Percentiles rank a stretch among this genome's conserved stretches.
phyloP scores from a whole-genome alignment of 2,797 vertebrate genomes.

The Manis pentadactyla region DNA sequence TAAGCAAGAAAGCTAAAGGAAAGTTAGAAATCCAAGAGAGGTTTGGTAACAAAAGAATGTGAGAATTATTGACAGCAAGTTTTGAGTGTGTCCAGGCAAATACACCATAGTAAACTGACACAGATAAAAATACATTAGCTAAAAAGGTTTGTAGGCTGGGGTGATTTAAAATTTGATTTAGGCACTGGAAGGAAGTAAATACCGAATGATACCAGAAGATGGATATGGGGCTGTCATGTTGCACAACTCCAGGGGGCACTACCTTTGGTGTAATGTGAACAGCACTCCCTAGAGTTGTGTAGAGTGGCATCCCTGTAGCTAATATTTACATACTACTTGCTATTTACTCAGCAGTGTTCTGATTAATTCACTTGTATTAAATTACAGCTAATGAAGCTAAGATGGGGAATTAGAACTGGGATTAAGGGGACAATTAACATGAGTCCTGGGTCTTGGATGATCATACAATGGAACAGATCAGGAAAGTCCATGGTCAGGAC shows the following conservation, averaged over 20 bases:
- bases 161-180: not conserved
- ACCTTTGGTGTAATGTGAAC: not conserved
- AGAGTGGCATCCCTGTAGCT: not conserved
- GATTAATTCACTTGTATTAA: not conserved
- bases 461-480: not conserved
- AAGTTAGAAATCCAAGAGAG: constrained; percentile 10
- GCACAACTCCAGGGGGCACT: not conserved
- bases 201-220: not conserved
- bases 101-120: not conserved
- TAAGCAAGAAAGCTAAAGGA: constrained; percentile 39
- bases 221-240: not conserved
- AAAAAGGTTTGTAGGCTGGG: not conserved
- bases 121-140: not conserved
- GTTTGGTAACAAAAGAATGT: not conserved
- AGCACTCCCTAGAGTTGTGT: not conserved
- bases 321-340: not conserved
- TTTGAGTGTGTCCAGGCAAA: not conserved
- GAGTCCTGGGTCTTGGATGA: not conserved
- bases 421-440: not conserved
- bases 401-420: constrained; percentile 21
- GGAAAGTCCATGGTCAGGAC: not conserved
- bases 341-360: not conserved
- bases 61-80: not conserved
- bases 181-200: not conserved
- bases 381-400: not conserved